These are phyloP conservation scores for Chionis minor DNA, from an alignment of 2,113 vertebrate species.

Conservation along the genomic window DNA sequence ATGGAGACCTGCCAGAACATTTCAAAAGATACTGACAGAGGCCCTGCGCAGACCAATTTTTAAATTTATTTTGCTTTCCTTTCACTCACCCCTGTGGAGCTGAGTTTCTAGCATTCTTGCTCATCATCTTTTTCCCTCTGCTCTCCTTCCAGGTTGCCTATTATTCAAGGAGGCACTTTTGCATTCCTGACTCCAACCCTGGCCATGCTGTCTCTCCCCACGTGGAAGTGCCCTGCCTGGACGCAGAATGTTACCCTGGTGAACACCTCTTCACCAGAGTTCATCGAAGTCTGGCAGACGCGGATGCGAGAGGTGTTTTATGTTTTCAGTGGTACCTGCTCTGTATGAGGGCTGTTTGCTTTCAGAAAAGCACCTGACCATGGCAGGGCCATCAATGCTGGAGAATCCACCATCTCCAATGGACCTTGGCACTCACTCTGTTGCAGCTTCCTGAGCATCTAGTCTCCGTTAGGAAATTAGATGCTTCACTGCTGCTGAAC, in stretches of 20 bases:
- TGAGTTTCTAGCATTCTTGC: not conserved
- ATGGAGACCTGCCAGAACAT: not conserved
- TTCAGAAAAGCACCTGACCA: not conserved
- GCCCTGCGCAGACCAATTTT: not conserved
- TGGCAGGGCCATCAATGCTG: not conserved
- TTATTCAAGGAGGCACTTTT: constrained; percentile 95
- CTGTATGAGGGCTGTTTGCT: not conserved
- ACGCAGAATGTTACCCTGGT: constrained; percentile 85
- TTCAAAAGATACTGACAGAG: not conserved
- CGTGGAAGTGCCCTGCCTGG: constrained; percentile 93
- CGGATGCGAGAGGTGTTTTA: constrained; percentile 86
- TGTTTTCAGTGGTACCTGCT: not conserved
- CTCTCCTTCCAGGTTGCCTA: constrained; percentile 83
- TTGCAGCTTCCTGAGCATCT: not conserved
- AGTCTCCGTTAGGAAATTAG: not conserved
- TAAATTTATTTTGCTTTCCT: not conserved
- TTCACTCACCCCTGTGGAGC: not conserved
- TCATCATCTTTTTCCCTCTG: not conserved
- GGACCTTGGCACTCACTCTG: not conserved
- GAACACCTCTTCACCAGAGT: constrained; percentile 84
- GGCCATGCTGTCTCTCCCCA: constrained; percentile 91
- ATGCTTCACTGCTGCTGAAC: not conserved
- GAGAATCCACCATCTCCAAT: not conserved
- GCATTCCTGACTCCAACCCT: constrained; percentile 87
- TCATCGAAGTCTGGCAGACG: constrained; percentile 88